A percentile compares a stretch with the other conserved stretches of the same genome.
These are phyloP conservation scores for Azorinus chamasolen DNA, from an alignment of 2,888 invertebrate genomes.

Conservation along the genomic window DNA sequence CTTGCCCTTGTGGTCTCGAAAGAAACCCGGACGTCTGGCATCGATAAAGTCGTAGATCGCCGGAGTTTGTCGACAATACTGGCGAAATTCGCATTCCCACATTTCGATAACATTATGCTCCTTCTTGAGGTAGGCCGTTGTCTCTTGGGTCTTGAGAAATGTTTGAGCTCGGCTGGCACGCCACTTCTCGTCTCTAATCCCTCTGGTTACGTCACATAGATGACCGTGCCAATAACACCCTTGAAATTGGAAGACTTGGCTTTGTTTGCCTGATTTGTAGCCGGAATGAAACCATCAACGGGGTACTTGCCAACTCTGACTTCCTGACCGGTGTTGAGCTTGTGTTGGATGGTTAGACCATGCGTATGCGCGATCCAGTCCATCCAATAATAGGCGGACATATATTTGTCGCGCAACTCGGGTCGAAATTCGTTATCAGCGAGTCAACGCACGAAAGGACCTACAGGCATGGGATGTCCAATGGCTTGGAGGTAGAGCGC, in stretches of 20 bases:
- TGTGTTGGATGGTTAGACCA: constrained; percentile 20
- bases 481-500: constrained; percentile 55
- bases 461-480: constrained; percentile 57
- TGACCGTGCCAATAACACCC: too few relatives aligned
- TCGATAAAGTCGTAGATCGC: constrained; percentile 39
- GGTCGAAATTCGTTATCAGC: constrained; percentile 46
- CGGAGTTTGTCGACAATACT: constrained; percentile 25
- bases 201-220: constrained; percentile 2
- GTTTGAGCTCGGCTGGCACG: constrained; percentile 6
- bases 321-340: constrained; percentile 30
- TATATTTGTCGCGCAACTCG: constrained; percentile 39
- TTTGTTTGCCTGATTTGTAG: too few relatives aligned
- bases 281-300: constrained; percentile 33
- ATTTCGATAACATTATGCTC: constrained; percentile 37
- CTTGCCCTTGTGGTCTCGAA: constrained; percentile 24
- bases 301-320: constrained; percentile 32
- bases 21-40: constrained; percentile 14
- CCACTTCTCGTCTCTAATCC: constrained; percentile 12
- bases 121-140: constrained; percentile 1
- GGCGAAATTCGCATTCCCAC: constrained; percentile 50
- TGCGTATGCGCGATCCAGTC: constrained; percentile 30
- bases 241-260: too few relatives aligned
- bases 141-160: constrained; percentile 23
- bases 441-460: constrained; percentile 41
- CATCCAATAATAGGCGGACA: constrained; percentile 47